Conservation (phyloP, 2,888 invertebrate genomes). For the Sphinx pinastri region DNA sequence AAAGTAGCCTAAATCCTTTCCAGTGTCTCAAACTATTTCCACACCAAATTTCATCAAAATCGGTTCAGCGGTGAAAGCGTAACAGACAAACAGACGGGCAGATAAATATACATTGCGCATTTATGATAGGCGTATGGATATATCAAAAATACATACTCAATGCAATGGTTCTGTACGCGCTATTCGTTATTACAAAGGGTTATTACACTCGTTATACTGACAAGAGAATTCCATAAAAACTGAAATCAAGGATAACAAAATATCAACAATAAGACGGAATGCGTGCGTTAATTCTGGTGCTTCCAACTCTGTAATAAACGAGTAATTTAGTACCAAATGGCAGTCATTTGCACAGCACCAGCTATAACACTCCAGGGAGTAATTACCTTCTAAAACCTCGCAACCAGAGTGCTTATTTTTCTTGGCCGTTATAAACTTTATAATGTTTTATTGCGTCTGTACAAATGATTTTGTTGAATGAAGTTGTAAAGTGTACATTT, state of each 20-base stretch:
- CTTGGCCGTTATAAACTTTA: slow-evolving; percentile 35
- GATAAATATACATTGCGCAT: too few relatives aligned
- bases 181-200: neutral
- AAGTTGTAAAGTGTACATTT: neutral
- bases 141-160: too few relatives aligned
- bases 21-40: too few relatives aligned
- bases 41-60: too few relatives aligned
- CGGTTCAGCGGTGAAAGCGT: too few relatives aligned
- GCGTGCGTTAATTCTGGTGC: slow-evolving; percentile 16
- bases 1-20: too few relatives aligned
- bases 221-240: neutral
- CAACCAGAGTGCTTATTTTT: slow-evolving; percentile 35
- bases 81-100: too few relatives aligned
- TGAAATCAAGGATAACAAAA: slow-evolving; percentile 18
- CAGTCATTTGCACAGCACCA: slow-evolving; percentile 34
- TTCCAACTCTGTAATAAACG: slow-evolving; percentile 26
- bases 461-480: slow-evolving; percentile 4
- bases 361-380: slow-evolving; percentile 42
- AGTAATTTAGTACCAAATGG: slow-evolving; percentile 33
- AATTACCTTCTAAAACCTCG: slow-evolving; percentile 39
- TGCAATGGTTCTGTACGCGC: neutral
- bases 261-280: slow-evolving; percentile 13
- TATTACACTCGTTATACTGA: too few relatives aligned
- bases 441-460: slow-evolving; percentile 21
- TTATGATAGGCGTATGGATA: too few relatives aligned